Evolutionary conservation across 2,888 invertebrate species (phyloP), one percentile per base, ranked within the genome.

Genomic region (Scrobipalpa costella): DNA sequence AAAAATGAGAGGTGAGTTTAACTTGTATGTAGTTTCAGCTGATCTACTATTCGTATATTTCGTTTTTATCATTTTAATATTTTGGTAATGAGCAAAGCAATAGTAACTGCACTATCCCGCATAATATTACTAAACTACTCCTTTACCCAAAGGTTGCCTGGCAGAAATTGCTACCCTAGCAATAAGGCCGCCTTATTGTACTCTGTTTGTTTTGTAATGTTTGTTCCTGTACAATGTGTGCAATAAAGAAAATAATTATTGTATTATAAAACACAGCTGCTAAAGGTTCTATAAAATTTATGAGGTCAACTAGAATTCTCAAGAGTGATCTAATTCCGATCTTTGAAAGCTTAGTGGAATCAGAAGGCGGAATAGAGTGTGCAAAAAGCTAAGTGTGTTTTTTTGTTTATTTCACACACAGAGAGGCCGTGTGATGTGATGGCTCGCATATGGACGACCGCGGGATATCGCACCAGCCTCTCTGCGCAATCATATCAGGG

Each of bases 401-500:
- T n/a, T 86, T 84, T 88, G 86, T 86, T 86, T 85, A 81, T 82
- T 34, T 33, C 55, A 27, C 74, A 78, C 78, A 77, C 75, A 63
- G 72, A 69, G 68, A 19, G 21, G 50, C 27, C 11, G 21, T 13
- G 50, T 21, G 21, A 77, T 72, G 85, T 81, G 84, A 82, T 67
- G 78, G 70, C 73, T 81, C 85, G 77, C 88, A 89, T 80, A 85
- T 88, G 90, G 90, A 81, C 80, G 52, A 52, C 52, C 52, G 52
- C 55, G 55, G 15, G n/a, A 55, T 55, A n/a, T n/a, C 55, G 33
- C 75, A 81, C 84, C 86, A 85, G 80, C 79, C 85, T 82, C 80
- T 74, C 82, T 88, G 84, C 87, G 85, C 88, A 88, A 90, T 87
- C 80, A 81, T 80, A 79, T 65, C 79, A 88, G 89, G 89, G 90